Base-by-base conservation (phyloP, 1,140 invertebrate genomes). In the Watersipora subatra region DNA sequence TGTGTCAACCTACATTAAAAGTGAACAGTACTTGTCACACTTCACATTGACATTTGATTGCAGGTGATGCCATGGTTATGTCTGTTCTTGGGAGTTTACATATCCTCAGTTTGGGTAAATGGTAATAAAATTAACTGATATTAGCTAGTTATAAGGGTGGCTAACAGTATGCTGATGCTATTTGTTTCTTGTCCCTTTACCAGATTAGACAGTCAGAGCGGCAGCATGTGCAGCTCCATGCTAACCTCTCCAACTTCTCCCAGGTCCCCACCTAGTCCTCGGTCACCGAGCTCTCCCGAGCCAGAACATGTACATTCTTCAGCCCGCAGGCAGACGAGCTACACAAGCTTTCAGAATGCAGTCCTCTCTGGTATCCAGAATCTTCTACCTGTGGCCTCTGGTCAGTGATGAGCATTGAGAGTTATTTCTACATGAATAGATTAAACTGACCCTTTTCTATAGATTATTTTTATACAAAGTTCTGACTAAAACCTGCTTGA, bases 201-300 rank as follows among this genome's bases (percentile, higher is more conserved):
- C 72, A 90, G 89, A 1, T 90, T 97, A 87, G 92, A 97, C 80
- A 94, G 89, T 70, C 85, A 89, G 58, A 95, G 92, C 70, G 92
- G 92, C 58, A 94, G 91, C 76, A 85, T 97, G 29, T 84, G 87
- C 70, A 92, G 93, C 73, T 93, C 90, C 69, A 90, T 93, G 73
- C 89, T 92, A 2, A 91, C 88, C 63, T 93, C 90, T 0, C 92
- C 91, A 0, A 85, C 85, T 1, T 87, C 86, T 1, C 86, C 86
- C 2, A 78, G 79, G 7, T 88, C 89, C 7, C 89, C 90, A 7
- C 66, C 46, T 20, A 76, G 72, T 7, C 69, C 69, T 1, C 64
- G 69, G 0, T 76, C 75, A 19, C 74, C 74, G 2, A 63, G 68
- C 20, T 30, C 57, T 46, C 62, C 28, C 3, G 63, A 61, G 61